Evolutionary conservation across 2,888 invertebrate species (phyloP), one percentile per base, ranked within the genome.

Genomic region (Tetanocera ferruginea): DNA sequence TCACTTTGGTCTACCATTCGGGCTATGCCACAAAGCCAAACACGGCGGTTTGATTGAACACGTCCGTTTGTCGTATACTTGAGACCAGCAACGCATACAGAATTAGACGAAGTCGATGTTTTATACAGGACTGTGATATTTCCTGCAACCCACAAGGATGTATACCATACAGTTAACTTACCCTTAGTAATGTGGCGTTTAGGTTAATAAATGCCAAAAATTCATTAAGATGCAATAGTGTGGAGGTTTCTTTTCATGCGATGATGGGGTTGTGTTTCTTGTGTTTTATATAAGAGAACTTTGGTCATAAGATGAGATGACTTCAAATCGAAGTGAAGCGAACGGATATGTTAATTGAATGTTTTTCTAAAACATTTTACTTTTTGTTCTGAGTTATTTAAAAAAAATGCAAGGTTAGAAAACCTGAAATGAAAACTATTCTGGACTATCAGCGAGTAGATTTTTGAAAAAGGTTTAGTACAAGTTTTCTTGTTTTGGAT

Each of bases 31-130:
- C 66, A 66, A 19, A 49, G 67, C 79, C 82, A 82, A 81, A 80
- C 82, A 80, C 79, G 81, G 81, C 78, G 80, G 80, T 82, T 80
- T 83, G 83, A 83, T 83, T 82, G 83, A 82, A 82, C 83, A 83
- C 83, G 83, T 83, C 82, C 83, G 80, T 81, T 82, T 80, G 80
- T 82, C 82, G 80, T 81, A 83, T 83, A 80, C 72, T 73, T 78
- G 62, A 77, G 78, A 82, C 81, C 78, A 64, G 80, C 11, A 4
- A 55, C 72, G 83, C 82, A 83, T 83, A 83, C 79, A 79, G 80
- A 83, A 79, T 81, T 72, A 28, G 55, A 23, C 31, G 4, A 14
- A 28, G 64, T 9, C 9, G 66, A 19, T 5, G 66, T 1, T 4
- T 6, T 34, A 19, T 19, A 19, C 0, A 19, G n/a, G 34, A 66